Conservation (phyloP, 53 echinoderm and acorn worm genomes). For the Antedon mediterranea region DNA sequence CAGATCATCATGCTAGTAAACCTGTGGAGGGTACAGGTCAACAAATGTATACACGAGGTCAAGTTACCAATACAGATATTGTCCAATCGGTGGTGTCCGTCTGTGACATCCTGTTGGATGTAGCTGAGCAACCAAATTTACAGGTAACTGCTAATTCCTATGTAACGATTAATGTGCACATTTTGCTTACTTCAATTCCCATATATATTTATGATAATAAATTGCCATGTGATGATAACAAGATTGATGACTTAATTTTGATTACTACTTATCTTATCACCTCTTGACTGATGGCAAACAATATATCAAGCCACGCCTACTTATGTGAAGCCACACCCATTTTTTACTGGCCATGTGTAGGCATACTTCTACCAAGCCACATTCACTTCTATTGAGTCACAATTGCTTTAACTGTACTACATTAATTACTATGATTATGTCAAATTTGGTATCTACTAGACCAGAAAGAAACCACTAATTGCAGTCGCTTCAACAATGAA, state of each 20-base stretch:
- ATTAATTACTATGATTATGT: too few relatives aligned
- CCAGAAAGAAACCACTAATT: conserved; percentile 23
- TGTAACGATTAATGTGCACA: too few relatives aligned
- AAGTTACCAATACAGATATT: conserved; percentile 20
- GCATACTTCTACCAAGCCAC: too few relatives aligned
- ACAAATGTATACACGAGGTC: conserved; percentile 16
- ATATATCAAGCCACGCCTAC: background rate
- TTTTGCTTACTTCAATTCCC: too few relatives aligned
- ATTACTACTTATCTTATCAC: background rate
- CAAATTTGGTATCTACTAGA: background rate
- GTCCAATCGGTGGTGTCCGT: conserved; percentile 50
- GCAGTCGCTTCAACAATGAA: conserved; percentile 53
- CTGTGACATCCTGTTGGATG: conserved; percentile 53
- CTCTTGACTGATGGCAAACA: background rate
- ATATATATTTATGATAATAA: too few relatives aligned
- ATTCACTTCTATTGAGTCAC: too few relatives aligned
- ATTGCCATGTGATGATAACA: background rate
- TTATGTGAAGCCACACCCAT: too few relatives aligned
- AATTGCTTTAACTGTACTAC: too few relatives aligned
- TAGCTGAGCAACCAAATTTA: background rate
- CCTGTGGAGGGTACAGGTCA: background rate
- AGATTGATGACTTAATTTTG: background rate
- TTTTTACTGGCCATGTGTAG: too few relatives aligned
- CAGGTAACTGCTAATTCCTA: background rate
- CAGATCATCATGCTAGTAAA: background rate